These are phyloP conservation scores for Alviniconcha marisindica DNA, from an alignment of 1,140 invertebrate species.

Conservation along the genomic window DNA sequence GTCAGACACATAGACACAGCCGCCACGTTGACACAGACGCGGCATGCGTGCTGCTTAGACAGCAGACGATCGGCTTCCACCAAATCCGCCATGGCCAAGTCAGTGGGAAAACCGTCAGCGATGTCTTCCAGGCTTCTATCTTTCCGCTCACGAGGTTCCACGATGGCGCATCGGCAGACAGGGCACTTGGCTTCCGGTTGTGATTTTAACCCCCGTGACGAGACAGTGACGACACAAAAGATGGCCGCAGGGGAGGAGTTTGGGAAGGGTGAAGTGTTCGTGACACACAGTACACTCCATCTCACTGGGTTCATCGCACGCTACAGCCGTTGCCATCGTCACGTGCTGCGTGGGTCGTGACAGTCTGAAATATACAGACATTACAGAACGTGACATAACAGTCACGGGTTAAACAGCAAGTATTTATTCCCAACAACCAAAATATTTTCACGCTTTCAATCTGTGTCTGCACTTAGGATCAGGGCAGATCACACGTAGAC, in stretches of 20 bases:
- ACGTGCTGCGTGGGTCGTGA: no score
- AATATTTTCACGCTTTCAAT: no score
- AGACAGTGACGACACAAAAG: not conserved
- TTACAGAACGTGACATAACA: no score
- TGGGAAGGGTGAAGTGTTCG: not conserved
- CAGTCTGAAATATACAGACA: no score
- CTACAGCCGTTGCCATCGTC: not conserved
- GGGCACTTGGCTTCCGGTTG: not conserved
- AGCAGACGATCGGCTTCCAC: not conserved
- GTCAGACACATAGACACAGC: not conserved
- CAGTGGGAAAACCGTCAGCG: slow-evolving; percentile 1
- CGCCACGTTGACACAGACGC: slow-evolving; percentile 3
- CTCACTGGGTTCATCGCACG: not conserved
- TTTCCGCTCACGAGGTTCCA: not conserved
- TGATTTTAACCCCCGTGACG: not conserved
- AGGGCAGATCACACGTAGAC: no score
- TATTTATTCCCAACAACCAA: no score
- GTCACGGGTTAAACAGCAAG: no score
- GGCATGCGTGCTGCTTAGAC: not conserved
- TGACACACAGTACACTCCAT: not conserved
- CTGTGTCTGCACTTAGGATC: no score
- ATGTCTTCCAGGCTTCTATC: not conserved
- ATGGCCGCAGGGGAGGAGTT: not conserved
- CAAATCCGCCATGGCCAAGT: slow-evolving; percentile 5
- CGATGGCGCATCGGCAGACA: not conserved